These are phyloP conservation scores for Agrochola circellaris DNA, from an alignment of 2,888 invertebrate species.

Conservation along the genomic window DNA sequence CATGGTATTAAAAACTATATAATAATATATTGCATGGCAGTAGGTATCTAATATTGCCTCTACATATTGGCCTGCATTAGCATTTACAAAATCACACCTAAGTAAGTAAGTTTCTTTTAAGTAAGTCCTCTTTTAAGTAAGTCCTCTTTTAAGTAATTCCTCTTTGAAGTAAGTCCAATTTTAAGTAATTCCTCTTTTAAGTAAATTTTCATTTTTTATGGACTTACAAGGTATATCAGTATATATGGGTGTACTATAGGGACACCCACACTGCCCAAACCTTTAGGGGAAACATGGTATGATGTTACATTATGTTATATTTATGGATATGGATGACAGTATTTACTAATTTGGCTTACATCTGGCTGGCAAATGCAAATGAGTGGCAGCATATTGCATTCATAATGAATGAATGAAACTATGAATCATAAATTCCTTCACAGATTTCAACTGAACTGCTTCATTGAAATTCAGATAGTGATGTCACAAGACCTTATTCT, in stretches of 20 bases:
- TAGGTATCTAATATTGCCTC: slow-evolving; percentile 18
- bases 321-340: not conserved
- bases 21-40: slow-evolving; percentile 50
- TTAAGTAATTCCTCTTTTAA: no score
- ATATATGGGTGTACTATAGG: not conserved
- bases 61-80: slow-evolving; percentile 52
- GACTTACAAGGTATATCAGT: not conserved
- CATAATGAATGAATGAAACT: slow-evolving; percentile 6
- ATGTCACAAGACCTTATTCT: slow-evolving; percentile 36
- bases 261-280: not conserved
- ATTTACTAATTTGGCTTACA: slow-evolving; percentile 37
- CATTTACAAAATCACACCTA: slow-evolving; percentile 12
- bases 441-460: slow-evolving; percentile 25
- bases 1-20: slow-evolving; percentile 31
- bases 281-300: not conserved
- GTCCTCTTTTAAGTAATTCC: no score
- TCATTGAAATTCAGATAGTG: slow-evolving; percentile 42
- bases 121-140: not conserved
- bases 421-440: slow-evolving; percentile 30
- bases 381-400: slow-evolving; percentile 3
- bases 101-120: not conserved
- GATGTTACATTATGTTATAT: not conserved
- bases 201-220: not conserved
- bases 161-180: no score
- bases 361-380: slow-evolving; percentile 16